Base-by-base conservation (phyloP, 2,797 vertebrate species). In the Sebastes minor region DNA sequence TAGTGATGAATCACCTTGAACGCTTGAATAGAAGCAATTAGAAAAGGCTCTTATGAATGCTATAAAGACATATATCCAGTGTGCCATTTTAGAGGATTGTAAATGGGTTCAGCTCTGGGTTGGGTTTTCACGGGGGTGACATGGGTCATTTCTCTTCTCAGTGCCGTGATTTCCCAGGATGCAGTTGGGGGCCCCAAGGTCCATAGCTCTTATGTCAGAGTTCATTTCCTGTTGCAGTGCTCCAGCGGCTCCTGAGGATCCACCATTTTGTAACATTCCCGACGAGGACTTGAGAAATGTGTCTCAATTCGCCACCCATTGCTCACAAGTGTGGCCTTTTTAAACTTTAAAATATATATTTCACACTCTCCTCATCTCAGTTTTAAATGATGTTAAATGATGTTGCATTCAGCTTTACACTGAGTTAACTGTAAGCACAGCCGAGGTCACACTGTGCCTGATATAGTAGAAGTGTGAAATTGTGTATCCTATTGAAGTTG, bases 151-250 rank as follows among this genome's bases (percentile, higher is more conserved):
- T 88, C 78, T 92, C 80, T 81, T 93, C 86, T 89, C 85, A 80
- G 81, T 93, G 82, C 85, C 89, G 87, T 90, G 85, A 92, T 93
- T 94, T 95, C 93, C 94, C 94, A 95, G 89, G 91, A 94, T 92
- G 91, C 92, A 90, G 82, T 86, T 6, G 84, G 85, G 89, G 88
- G 42, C 92, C 93, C 92, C 85, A 83, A 93, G 89, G 93, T 94
- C 90, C 90, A 90, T 71, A 89, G 91, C 92, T 90, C 90, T 95
- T 87, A 89, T 93, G 93, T 94, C 94, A 95, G 92, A 95, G 94
- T 94, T 95, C 93, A 94, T 92, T 95, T 95, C 93, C 94, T 94
- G 93, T 92, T 92, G 86, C 81, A 88, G 80, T 80, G 77, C 66
- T 89, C 61, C 80, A 83, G 83, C 81, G 62, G 74, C 90, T 95